Conservation (phyloP, 2,888 invertebrate genomes). For the Pristionchus entomophagus region DNA sequence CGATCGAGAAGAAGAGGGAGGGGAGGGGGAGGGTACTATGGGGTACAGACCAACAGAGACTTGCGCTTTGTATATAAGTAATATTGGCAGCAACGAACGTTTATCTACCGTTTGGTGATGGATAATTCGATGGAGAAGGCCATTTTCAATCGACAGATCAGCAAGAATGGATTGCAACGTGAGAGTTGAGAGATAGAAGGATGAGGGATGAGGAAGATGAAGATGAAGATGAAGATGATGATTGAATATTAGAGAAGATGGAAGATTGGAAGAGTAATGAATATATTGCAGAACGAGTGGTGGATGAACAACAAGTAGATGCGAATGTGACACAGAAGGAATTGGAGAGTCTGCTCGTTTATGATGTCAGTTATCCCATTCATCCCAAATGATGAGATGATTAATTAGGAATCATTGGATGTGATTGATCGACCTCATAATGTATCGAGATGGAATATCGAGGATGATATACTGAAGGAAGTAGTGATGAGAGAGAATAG, state of each 20-base stretch:
- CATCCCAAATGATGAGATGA: background rate
- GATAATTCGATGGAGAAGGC: slow-evolving; percentile 97
- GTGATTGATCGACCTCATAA: slow-evolving; percentile 22
- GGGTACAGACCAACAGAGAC: too few species aligned
- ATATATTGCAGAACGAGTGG: slow-evolving; percentile 86
- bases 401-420: slow-evolving; percentile 27
- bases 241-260: too few species aligned
- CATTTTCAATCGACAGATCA: slow-evolving; percentile 97
- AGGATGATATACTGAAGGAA: slow-evolving; percentile 14
- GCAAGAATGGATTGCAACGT: slow-evolving; percentile 94
- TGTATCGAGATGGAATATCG: slow-evolving; percentile 21
- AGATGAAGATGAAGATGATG: background rate
- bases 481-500: background rate
- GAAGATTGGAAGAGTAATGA: too few species aligned
- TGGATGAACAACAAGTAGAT: slow-evolving; percentile 97
- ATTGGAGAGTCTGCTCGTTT: slow-evolving; percentile 81
- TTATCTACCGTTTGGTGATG: slow-evolving; percentile 95
- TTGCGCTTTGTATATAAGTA: background rate
- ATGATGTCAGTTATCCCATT: slow-evolving; percentile 78
- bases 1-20: too few species aligned
- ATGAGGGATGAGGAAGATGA: background rate
- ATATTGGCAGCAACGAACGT: slow-evolving; percentile 86
- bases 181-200: background rate
- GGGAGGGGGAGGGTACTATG: too few species aligned
- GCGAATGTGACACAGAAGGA: slow-evolving; percentile 81